Base-by-base conservation (phyloP, 2,113 vertebrate genomes). In the Steatornis caripensis region DNA sequence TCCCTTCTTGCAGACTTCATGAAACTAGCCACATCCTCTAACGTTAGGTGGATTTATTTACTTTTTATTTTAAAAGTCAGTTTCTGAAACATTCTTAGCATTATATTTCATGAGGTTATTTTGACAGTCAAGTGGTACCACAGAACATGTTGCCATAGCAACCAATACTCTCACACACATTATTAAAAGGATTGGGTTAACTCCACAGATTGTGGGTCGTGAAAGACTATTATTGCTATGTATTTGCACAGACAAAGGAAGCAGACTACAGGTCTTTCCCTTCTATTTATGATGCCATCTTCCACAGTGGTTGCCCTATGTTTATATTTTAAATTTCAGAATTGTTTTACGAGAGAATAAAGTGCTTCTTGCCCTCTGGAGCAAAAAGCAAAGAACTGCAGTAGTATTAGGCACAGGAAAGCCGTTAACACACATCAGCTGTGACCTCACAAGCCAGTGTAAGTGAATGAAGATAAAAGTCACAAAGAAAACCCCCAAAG, bases 51-150 rank as follows among this genome's bases (percentile, higher is more conserved):
- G 49, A 76, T 91, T 91, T 92, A 81, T 86, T 93, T 93, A 71
- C 68, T 90, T 90, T 91, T 77, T 54, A 78, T 91, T 95, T 90
- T 43, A 66, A 46, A 95, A 93, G 37, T 64, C 30, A 43, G 45
- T 93, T 95, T 76, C 78, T 85, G 60, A 94, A 84, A 75, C 62
- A 85, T 68, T 94, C 88, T 87, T 85, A 89, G 78, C 68, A 51
- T 46, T 49, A 16, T 85, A 93, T 91, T 93, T 96, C 72, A 90
- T 71, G 20, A 96, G 77, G 71, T 96, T 95, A 97, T 94, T 95
- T 92, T 95, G 87, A 96, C 77, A 95, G 69, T 74, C 54, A 62
- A 95, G 74, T 92, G 85, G 87, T 87, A 57, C 51, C 87, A 93
- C 24, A 46, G 87, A 84, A 68, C 57, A 54, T 76, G 95, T 96